These are phyloP conservation scores for Momotus momota DNA, from an alignment of 2,797 vertebrate species.

Conservation along the genomic window DNA sequence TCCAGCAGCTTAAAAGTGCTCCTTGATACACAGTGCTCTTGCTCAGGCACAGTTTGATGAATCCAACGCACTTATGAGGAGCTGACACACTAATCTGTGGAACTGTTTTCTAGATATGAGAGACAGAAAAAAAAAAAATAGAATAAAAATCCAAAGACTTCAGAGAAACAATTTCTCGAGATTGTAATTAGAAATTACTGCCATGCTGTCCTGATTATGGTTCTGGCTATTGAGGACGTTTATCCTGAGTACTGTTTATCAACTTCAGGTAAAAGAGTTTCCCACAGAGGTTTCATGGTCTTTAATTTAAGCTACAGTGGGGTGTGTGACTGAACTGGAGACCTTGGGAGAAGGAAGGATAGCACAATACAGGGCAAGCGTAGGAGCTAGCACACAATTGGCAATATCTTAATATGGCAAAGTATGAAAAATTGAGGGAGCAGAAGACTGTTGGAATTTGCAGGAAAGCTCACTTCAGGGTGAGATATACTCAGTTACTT, in stretches of 20 bases:
- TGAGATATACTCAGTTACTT: neutral
- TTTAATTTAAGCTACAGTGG: neutral
- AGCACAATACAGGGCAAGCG: accelerated
- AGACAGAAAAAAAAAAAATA: neutral
- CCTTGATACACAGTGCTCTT: neutral
- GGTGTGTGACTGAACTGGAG: neutral
- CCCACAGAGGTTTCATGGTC: neutral
- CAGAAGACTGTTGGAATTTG: neutral
- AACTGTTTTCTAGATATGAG: neutral
- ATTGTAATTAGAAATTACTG: neutral
- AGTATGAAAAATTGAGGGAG: neutral
- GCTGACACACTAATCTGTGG: neutral
- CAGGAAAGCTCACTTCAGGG: neutral
- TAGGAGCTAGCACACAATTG: neutral
- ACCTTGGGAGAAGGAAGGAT: neutral
- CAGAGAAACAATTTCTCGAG: neutral
- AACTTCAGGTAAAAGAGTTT: neutral
- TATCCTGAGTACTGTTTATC: neutral
- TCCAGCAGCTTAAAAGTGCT: neutral
- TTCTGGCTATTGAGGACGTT: neutral
- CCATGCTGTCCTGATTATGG: neutral
- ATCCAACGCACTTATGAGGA: neutral
- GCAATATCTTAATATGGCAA: neutral
- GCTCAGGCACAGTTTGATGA: neutral
- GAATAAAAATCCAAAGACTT: neutral